Conservation (phyloP, 1,140 invertebrate genomes). For the Telenomus remus region DNA sequence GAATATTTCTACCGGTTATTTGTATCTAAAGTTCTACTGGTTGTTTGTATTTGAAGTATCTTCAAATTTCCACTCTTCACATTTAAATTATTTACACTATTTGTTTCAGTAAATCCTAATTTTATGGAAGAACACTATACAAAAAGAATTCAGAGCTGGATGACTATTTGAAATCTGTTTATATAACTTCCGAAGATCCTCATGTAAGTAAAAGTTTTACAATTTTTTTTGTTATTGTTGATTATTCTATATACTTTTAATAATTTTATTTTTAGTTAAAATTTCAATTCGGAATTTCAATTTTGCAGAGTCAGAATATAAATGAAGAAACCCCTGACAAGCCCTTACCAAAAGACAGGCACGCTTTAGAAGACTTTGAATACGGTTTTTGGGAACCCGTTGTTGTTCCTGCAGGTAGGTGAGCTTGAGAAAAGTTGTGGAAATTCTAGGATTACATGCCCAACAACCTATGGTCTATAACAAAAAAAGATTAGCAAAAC, state of each 20-base stretch:
- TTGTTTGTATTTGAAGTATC: too few species aligned
- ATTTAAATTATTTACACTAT: too few species aligned
- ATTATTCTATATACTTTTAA: too few species aligned
- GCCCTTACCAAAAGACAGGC: slow-evolving; percentile 73
- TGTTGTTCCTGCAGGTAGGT: slow-evolving; percentile 66
- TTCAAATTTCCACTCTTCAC: too few species aligned
- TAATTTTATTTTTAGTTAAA: slow-evolving; percentile 32
- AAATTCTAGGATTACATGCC: slow-evolving; percentile 80
- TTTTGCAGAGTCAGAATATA: slow-evolving; percentile 33
- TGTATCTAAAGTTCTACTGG: too few species aligned
- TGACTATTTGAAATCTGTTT: slow-evolving; percentile 80
- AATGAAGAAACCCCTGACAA: slow-evolving; percentile 48
- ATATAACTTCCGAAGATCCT: slow-evolving; percentile 79
- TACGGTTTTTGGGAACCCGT: slow-evolving; percentile 58
- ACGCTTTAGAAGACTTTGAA: slow-evolving; percentile 63
- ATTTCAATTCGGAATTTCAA: not conserved
- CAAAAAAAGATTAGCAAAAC: slow-evolving; percentile 77
- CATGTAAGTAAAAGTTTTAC: slow-evolving; percentile 46
- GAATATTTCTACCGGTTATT: too few species aligned
- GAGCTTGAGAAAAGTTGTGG: slow-evolving; percentile 67
- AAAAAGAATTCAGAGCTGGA: slow-evolving; percentile 79
- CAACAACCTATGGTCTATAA: slow-evolving; percentile 77
- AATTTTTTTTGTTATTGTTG: not conserved
- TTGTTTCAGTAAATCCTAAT: slow-evolving; percentile 77
- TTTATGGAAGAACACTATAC: slow-evolving; percentile 76